A percentile compares a stretch with the other conserved stretches of the same genome.
Evolutionary conservation across 1,140 invertebrate species (phyloP).

Genomic region (Hypothenemus hampei): DNA sequence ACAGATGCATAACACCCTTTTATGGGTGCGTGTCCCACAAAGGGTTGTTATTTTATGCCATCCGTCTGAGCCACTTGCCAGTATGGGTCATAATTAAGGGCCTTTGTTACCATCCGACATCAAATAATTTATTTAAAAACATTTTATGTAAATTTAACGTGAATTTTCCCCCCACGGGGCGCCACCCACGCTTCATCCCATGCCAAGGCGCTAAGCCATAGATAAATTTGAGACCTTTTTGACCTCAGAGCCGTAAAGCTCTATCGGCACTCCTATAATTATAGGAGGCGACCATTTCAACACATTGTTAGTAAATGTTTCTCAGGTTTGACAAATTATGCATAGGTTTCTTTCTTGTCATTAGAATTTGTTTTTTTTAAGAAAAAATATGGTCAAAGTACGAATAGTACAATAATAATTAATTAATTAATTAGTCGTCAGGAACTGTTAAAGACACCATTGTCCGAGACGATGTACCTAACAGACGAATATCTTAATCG

Average conservation of each 20-base stretch:
- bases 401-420: too few relatives aligned
- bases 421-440: slow-evolving; percentile 11
- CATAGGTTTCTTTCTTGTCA: slow-evolving; percentile 1
- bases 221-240: slow-evolving; percentile 14
- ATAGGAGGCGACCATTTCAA: slow-evolving; percentile 7
- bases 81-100: slow-evolving; percentile 11
- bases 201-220: slow-evolving; percentile 11
- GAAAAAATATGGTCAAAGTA: background rate
- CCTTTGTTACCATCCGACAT: slow-evolving; percentile 2
- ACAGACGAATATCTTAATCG: slow-evolving; percentile 25
- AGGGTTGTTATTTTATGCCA: slow-evolving; percentile 12
- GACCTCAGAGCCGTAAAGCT: slow-evolving; percentile 15
- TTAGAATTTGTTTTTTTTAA: background rate
- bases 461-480: slow-evolving; percentile 9
- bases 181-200: background rate
- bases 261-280: slow-evolving; percentile 26
- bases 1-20: slow-evolving; percentile 17
- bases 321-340: slow-evolving; percentile 14
- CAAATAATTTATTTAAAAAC: background rate
- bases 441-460: slow-evolving; percentile 14
- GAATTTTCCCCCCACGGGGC: background rate
- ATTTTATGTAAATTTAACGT: background rate
- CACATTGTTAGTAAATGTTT: slow-evolving; percentile 19
- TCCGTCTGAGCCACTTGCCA: slow-evolving; percentile 2
- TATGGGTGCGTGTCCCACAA: background rate